Base-by-base conservation (phyloP, 1,140 invertebrate species). In the Batillaria attramentaria region DNA sequence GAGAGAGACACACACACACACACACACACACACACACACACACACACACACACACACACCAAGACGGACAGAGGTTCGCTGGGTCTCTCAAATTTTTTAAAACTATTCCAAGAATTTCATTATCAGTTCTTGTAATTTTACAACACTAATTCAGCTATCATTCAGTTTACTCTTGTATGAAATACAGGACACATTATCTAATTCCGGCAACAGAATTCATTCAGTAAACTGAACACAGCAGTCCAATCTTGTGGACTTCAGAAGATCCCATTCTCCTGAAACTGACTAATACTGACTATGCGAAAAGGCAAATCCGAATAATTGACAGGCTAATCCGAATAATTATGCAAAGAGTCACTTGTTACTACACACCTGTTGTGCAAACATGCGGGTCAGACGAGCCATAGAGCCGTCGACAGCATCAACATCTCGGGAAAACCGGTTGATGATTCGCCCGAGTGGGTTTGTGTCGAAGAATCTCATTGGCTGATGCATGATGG, bases 401-500 rank as follows among this genome's bases (percentile, higher is more conserved):
- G 87, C 86, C 3, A 92, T 80, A 10, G 80, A 78, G 20, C 84
- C 85, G 72, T 92, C 91, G 10, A 91, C 74, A n/a, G 82, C 79
- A 50, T 88, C 87, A 3, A 85, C 87, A 84, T 95, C 94, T 85
- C 92, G 93, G 8, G 91, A 92, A 87, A 93, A 93, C 85, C 93
- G 91, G 88, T 93, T 93, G 84, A 93, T 87, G 83, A 94, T 91
- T 83, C 92, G 89, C 75, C 92, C 92, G 37, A 91, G 89, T 16
- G 92, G 93, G 42, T 93, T 94, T 18, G 91, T 87, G 86, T 95
- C 94, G 83, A 93, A 94, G 88, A 92, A 93, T 86, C 88, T 91
- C 89, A 92, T 87, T 60, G 92, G 91, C 73, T 89, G 90, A 79
- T 90, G 88, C 31, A 93, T 91, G 86, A 97, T 66, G 33, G 42